Evolutionary conservation across 92 coral and sea anemone species (phyloP), one percentile per base, ranked within the genome.

Genomic region (Zoanthus sociatus): DNA sequence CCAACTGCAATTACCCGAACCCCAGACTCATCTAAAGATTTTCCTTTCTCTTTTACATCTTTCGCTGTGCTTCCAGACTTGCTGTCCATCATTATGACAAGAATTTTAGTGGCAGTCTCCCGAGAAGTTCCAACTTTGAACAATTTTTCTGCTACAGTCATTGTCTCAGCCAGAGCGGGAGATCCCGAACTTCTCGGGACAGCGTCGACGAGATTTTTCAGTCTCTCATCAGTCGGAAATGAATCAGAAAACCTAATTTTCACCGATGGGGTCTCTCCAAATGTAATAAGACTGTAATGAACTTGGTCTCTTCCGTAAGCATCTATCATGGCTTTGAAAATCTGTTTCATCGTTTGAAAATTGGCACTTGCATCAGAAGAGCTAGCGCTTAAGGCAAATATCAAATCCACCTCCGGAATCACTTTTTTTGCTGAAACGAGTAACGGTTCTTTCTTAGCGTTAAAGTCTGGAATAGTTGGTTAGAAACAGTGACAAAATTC

Each of bases 1-100:
- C 93, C 96, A 72, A 96, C 95, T 8, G 98, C 90, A 56, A 96
- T 92, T 14, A 96, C 94, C 73, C 94, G 87, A 77, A 96, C 77
- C 4, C 93, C 93, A 54, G 91, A 86, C 76, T 75, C 86, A 11
- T 94, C 98, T 64, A 96, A 72, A 0, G 92, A 86, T 78, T 82
- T 78, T n/a, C 87, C 93, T 83, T 92, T 88, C 11, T 53, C 79
- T 32, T 88, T 88, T 42, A 96, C 53, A 72, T 90, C 87, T 64
- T 83, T 90, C 30, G 77, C 50, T n/a, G 58, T 32, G 55, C 93
- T 94, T 37, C 89, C 92, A 13, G 97, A 94, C 76, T 81, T 90
- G 56, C 90, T 92, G 88, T 94, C 98, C 46, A 95, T 83, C 14
- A 96, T 83, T 4, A 96, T 92, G 44, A 94, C 96, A 42, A 96